Evolutionary conservation across 1,140 invertebrate genomes (phyloP).

Genomic region (Drosophila suzukii): DNA sequence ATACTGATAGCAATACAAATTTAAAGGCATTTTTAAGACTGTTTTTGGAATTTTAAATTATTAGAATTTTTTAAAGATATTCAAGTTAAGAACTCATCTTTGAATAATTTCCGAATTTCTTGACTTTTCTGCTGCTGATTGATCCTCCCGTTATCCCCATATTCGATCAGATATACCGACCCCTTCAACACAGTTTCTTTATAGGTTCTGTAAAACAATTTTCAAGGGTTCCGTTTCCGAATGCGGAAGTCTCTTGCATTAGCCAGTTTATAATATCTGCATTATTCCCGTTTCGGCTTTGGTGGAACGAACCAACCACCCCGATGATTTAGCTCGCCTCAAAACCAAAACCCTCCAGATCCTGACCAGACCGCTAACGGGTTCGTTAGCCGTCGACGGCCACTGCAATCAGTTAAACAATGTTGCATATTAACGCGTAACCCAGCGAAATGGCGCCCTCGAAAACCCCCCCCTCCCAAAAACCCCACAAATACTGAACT

Average conservation of each 20-base stretch:
- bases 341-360: conserved; percentile 1
- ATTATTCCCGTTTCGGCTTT: conserved; percentile 6
- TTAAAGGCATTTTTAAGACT: no score
- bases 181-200: neutral
- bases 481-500: neutral
- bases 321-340: neutral
- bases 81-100: no score
- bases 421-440: conserved; percentile 75
- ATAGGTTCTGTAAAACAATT: neutral
- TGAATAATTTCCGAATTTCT: no score
- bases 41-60: neutral
- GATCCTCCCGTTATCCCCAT: neutral
- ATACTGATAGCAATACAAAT: no score
- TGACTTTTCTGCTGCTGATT: no score
- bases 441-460: conserved; percentile 12
- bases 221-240: neutral
- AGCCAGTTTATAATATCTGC: conserved; percentile 56
- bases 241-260: conserved; percentile 19
- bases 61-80: no score
- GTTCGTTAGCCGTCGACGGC: conserved; percentile 4
- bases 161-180: neutral
- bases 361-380: conserved; percentile 9
- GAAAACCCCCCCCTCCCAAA: neutral
- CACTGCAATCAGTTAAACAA: conserved; percentile 77
- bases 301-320: neutral